These are phyloP conservation scores for Lucilia cuprina DNA, from an alignment of 1,140 invertebrate genomes.

Conservation along the genomic window DNA sequence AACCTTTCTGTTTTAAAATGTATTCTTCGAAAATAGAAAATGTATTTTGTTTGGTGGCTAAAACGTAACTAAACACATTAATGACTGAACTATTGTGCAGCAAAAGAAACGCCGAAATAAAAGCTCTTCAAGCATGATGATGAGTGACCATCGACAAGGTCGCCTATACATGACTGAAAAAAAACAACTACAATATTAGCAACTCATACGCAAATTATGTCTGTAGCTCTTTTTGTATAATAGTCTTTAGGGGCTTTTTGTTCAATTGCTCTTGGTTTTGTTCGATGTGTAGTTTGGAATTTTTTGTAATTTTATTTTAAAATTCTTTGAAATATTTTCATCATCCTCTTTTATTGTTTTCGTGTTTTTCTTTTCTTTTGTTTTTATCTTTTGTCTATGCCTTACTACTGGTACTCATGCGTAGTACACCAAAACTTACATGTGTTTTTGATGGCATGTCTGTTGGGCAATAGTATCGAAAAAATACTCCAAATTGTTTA, in stretches of 20 bases:
- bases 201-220: too few relatives aligned
- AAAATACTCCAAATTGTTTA: too few relatives aligned
- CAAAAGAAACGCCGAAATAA: too few relatives aligned
- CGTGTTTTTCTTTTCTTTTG: neutral
- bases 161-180: neutral
- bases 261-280: too few relatives aligned
- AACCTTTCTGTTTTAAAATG: too few relatives aligned
- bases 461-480: neutral
- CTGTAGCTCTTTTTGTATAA: too few relatives aligned
- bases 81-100: too few relatives aligned
- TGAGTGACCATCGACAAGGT: neutral
- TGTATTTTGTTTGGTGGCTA: too few relatives aligned
- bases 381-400: neutral
- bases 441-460: neutral
- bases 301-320: neutral
- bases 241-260: too few relatives aligned
- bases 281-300: neutral
- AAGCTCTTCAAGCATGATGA: too few relatives aligned
- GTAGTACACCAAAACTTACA: neutral
- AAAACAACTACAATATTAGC: neutral
- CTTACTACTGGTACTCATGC: neutral
- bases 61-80: too few relatives aligned
- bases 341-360: neutral
- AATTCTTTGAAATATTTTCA: slow-evolving; percentile 4
- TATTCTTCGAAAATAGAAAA: too few relatives aligned